A percentile compares a stretch with the other conserved stretches of the same genome.
Conservation (phyloP, 2,888 invertebrate genomes). For the Erebia epiphron region DNA sequence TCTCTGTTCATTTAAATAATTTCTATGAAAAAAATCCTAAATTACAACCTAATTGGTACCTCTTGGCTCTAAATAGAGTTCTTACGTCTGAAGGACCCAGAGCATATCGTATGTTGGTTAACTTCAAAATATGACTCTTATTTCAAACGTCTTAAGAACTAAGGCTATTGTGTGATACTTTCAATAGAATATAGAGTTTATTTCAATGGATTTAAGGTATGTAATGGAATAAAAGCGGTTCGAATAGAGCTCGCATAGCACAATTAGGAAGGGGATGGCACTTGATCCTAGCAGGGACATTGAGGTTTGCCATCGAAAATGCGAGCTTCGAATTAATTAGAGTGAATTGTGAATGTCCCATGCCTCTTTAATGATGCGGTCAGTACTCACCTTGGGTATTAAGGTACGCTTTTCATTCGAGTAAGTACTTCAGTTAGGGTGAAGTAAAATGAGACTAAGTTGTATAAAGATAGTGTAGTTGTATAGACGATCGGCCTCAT, state of each 20-base stretch:
- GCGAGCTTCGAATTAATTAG: constrained; percentile 38
- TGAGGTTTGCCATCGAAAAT: constrained; percentile 36
- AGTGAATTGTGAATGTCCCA: constrained; percentile 31
- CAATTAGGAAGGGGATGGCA: constrained; percentile 41
- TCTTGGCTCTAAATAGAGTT: constrained; percentile 36
- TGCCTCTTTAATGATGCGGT: constrained; percentile 37
- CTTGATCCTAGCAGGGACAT: constrained; percentile 42
- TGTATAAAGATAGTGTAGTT: no score
- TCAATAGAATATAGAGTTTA: constrained; percentile 26
- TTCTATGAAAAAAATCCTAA: constrained; percentile 27
- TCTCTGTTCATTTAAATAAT: no score
- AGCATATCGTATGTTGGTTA: constrained; percentile 18
- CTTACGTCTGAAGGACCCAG: constrained; percentile 35
- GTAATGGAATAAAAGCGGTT: constrained; percentile 26
- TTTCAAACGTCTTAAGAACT: constrained; percentile 23
- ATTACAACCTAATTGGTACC: constrained; percentile 39
- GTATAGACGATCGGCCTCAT: no score
- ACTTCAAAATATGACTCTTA: constrained; percentile 28
- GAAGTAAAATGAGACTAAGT: no score
- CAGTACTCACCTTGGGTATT: constrained; percentile 15
- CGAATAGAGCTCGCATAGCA: constrained; percentile 34
- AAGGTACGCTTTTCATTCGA: constrained; percentile 8
- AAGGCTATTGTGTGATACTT: constrained; percentile 9
- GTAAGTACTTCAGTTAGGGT: neutral
- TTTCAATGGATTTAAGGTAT: constrained; percentile 13